Evolutionary conservation across 2,888 invertebrate species (phyloP).

Genomic region (Drosophila paranaensis): DNA sequence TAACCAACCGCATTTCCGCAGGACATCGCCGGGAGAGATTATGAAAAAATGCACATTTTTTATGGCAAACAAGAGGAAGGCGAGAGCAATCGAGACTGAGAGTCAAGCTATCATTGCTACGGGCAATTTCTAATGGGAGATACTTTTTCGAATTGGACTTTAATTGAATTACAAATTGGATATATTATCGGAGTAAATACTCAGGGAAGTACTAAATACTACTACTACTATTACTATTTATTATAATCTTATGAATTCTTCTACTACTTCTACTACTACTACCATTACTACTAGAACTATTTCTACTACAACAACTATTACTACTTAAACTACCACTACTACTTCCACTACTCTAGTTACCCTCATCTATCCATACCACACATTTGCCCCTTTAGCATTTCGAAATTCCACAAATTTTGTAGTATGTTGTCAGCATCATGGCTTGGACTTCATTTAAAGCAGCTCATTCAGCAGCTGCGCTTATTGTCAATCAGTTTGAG

Average conservation of each 20-base stretch:
- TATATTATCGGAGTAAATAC: too few relatives aligned
- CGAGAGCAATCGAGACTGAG: background rate
- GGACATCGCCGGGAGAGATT: background rate
- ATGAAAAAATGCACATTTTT: background rate
- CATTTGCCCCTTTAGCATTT: background rate
- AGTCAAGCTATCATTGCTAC: background rate
- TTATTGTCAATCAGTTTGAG: conserved; percentile 6
- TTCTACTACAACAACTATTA: background rate
- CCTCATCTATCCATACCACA: background rate
- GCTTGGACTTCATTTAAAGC: background rate
- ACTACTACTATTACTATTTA: too few relatives aligned
- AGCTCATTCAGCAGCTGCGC: background rate
- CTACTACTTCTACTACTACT: background rate
- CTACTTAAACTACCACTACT: background rate
- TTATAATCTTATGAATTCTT: too few relatives aligned
- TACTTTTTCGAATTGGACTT: too few relatives aligned
- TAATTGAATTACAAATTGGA: too few relatives aligned
- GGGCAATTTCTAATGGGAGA: background rate
- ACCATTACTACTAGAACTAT: background rate
- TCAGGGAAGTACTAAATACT: background rate
- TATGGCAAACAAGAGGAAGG: background rate
- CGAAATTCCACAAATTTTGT: background rate
- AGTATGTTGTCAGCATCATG: background rate
- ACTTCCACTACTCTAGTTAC: background rate
- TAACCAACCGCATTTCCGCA: conserved; percentile 2